phyloP scores from a whole-genome alignment of 2,888 invertebrate species.

The Idaea biselata region DNA sequence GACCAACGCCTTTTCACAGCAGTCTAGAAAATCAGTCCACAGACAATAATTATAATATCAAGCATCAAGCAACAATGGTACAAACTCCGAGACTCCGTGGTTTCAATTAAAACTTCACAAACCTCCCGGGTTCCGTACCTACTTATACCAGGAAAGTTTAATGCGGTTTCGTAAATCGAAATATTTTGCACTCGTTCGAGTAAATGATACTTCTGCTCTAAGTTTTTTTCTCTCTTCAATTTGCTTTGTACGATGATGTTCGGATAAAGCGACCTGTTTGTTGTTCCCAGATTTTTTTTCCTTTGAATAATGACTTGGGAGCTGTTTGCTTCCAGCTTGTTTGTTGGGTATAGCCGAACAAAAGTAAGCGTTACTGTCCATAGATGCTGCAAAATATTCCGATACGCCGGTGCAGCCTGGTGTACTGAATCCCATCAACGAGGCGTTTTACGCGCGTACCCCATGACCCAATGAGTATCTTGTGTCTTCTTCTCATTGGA shows the following conservation, averaged over 20 bases:
- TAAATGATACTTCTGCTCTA: constrained; percentile 29
- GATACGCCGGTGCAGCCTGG: too few species aligned
- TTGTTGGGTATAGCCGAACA: too few species aligned
- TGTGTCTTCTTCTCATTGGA: too few species aligned
- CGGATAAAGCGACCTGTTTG: not conserved
- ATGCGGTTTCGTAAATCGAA: constrained; percentile 34
- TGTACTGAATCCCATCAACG: too few species aligned
- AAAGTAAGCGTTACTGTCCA: too few species aligned
- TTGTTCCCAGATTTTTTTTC: too few species aligned
- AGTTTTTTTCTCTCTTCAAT: constrained; percentile 3
- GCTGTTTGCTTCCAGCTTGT: too few species aligned
- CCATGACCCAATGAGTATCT: too few species aligned
- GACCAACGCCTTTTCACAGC: not conserved
- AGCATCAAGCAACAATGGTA: constrained; percentile 19
- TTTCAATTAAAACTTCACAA: constrained; percentile 53
- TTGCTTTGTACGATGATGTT: not conserved
- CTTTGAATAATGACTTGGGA: too few species aligned
- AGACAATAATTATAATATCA: constrained; percentile 5
- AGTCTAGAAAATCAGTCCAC: not conserved
- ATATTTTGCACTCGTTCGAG: constrained; percentile 37
- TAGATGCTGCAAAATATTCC: too few species aligned
- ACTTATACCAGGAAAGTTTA: constrained; percentile 37
- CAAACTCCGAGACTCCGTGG: constrained; percentile 38
- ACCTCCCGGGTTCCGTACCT: constrained; percentile 34
- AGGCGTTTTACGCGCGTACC: too few species aligned